Conservation (phyloP, 2,888 invertebrate genomes). For the Fissipunctia ypsillon region DNA sequence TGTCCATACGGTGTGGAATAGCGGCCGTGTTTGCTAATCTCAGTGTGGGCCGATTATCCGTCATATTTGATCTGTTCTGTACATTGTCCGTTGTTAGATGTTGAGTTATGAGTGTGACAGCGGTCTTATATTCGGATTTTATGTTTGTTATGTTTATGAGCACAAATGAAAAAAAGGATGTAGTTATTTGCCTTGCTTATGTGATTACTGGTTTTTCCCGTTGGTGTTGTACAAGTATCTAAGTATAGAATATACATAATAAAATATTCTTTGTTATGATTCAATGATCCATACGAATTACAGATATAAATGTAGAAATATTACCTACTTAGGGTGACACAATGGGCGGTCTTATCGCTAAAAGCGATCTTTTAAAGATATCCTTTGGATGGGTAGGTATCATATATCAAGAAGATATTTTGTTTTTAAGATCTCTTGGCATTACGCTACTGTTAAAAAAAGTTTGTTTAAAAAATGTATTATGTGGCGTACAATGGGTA, state of each 20-base stretch:
- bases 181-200: neutral
- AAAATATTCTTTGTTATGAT: no score
- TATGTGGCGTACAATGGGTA: no score
- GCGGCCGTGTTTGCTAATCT: conserved; percentile 74
- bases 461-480: no score
- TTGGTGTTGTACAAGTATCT: neutral
- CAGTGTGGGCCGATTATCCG: conserved; percentile 72
- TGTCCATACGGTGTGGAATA: conserved; percentile 74
- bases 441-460: neutral
- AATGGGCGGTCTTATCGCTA: no score
- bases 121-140: neutral
- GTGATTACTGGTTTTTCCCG: neutral
- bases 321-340: no score
- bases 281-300: no score
- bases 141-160: neutral
- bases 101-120: conserved; percentile 13
- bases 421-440: neutral
- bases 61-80: conserved; percentile 72
- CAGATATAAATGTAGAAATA: no score
- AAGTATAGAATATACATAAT: no score
- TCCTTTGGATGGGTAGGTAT: neutral
- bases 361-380: no score
- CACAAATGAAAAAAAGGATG: neutral
- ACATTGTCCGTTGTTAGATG: conserved; percentile 35
- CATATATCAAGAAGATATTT: no score